Evolutionary conservation across 2,797 vertebrate species (phyloP).

Genomic region (Euthynnus affinis): DNA sequence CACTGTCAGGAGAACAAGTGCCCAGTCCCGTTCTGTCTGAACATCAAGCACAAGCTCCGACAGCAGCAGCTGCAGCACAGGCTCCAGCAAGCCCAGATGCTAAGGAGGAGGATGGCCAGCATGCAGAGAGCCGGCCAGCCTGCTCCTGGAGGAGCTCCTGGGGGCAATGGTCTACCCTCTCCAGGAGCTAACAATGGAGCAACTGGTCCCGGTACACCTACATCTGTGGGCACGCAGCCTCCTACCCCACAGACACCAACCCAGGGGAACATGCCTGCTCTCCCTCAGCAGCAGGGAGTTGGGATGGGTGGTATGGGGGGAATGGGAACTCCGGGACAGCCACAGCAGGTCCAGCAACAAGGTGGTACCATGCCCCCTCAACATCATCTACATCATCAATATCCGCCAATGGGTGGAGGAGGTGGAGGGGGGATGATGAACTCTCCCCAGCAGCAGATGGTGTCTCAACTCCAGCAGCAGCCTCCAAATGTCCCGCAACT

Average conservation of each 20-base stretch:
- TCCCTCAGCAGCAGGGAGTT: conserved; percentile 76
- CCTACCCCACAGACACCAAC: conserved; percentile 92
- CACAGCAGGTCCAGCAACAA: conserved; percentile 78
- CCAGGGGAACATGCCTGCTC: conserved; percentile 77
- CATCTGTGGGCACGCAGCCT: conserved; percentile 92
- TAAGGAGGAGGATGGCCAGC: conserved; percentile 95
- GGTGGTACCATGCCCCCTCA: conserved; percentile 74
- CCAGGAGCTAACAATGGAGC: conserved; percentile 82
- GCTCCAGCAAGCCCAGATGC: conserved; percentile 97
- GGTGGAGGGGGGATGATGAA: conserved; percentile 82
- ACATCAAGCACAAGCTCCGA: conserved; percentile 98
- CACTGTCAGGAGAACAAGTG: conserved; percentile 99
- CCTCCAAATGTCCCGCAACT: conserved; percentile 89
- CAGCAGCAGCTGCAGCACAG: conserved; percentile 97
- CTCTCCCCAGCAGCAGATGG: conserved; percentile 84
- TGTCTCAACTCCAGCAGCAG: conserved; percentile 78
- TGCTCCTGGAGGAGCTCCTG: conserved; percentile 72
- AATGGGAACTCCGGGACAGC: conserved; percentile 80
- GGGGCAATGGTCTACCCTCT: conserved; percentile 87
- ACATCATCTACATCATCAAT: conserved; percentile 86
- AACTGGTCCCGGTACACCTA: conserved; percentile 87
- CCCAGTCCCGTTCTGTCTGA: conserved; percentile 98
- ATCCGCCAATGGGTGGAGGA: conserved; percentile 73
- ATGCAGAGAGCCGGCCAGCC: conserved; percentile 92
- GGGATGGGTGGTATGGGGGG: conserved; percentile 81